phyloP scores from a whole-genome alignment of 1,140 invertebrate species.

The Pantala flavescens region DNA sequence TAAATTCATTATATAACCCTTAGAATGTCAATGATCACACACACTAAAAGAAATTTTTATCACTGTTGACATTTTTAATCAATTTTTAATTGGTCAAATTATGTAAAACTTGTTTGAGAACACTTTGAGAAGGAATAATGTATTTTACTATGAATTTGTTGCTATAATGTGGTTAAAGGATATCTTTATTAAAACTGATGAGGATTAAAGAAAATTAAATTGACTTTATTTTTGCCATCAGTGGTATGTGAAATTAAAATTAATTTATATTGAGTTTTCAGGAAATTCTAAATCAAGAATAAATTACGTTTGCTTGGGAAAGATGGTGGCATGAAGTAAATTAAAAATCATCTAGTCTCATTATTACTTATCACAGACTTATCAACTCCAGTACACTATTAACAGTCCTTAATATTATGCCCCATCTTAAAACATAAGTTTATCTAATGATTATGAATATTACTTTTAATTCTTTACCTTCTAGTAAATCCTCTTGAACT shows the following conservation, averaged over 20 bases:
- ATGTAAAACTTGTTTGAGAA: constrained; percentile 4
- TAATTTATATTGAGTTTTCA: neutral
- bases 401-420: neutral
- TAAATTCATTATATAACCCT: neutral
- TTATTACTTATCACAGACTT: neutral
- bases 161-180: neutral
- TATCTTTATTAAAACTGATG: constrained; percentile 10
- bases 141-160: constrained; percentile 11
- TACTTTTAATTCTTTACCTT: neutral
- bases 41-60: neutral
- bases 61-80: neutral
- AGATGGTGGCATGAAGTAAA: neutral
- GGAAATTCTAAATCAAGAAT: neutral
- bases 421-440: neutral
- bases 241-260: neutral
- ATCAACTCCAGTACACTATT: neutral
- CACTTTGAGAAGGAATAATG: neutral
- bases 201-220: neutral
- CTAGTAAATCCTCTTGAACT: neutral
- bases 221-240: neutral
- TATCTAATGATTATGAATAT: neutral
- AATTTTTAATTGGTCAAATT: constrained; percentile 5
- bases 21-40: neutral
- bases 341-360: neutral
- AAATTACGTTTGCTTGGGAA: neutral